These are phyloP conservation scores for Baryphthengus martii DNA, from an alignment of 2,113 vertebrate genomes.

Conservation along the genomic window DNA sequence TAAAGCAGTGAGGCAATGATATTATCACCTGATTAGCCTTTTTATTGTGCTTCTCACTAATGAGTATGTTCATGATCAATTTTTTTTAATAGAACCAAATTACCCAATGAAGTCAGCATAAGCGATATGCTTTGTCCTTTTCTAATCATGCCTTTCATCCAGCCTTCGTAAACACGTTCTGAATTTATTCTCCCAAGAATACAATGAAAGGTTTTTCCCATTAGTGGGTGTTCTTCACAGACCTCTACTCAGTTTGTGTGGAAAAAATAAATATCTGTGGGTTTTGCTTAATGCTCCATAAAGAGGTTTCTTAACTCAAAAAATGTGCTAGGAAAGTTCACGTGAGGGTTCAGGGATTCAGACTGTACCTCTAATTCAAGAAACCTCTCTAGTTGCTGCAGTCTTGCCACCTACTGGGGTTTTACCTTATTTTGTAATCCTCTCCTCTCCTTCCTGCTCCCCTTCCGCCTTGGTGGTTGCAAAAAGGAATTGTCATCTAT, in stretches of 20 bases:
- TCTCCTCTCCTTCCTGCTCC: neutral
- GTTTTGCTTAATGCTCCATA: neutral
- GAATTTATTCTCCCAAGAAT: neutral
- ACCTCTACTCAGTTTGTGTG: neutral
- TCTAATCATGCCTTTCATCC: neutral
- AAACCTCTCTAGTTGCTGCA: neutral
- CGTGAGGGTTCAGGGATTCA: neutral
- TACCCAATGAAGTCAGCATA: neutral
- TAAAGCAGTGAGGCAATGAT: conserved; percentile 36
- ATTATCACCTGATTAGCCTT: conserved; percentile 41
- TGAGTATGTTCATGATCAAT: neutral
- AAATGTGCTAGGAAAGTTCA: neutral
- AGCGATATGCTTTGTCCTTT: neutral
- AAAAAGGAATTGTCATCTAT: neutral
- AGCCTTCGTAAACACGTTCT: neutral
- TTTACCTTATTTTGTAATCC: neutral
- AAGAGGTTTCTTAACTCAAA: neutral
- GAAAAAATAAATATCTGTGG: neutral
- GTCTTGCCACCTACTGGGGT: neutral
- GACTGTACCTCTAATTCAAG: neutral
- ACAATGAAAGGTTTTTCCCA: neutral
- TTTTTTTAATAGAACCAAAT: neutral
- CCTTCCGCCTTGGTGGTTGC: neutral
- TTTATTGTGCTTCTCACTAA: conserved; percentile 7
- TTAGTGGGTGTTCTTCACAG: neutral